Evolutionary conservation across 2,888 invertebrate species (phyloP), one percentile per base, ranked within the genome.

Genomic region (Phanerotoma sp.): DNA sequence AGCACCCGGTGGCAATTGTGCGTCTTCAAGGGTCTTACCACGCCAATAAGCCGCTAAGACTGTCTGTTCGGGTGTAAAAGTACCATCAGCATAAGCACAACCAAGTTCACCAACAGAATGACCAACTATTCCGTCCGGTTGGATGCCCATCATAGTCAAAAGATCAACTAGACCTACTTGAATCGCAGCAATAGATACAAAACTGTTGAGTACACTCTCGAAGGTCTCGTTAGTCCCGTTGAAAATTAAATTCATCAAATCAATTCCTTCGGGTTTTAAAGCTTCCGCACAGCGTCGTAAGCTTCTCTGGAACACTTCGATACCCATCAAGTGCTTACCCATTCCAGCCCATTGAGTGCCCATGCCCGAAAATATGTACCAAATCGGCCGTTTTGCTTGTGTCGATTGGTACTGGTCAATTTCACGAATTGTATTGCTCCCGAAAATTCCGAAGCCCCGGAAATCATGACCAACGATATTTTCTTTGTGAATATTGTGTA

Each of bases 301-400:
- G 54, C 92, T 89, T 51, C 85, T 83, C 60, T 86, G 86, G 80
- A 97, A 97, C 1, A 82, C 79, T 50, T 93, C 91, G 60, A 98
- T 80, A 59, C 82, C 79, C 86, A 97, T 87, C 63, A 99, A 82
- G 56, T 88, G 84, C 71, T 87, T 87, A 11, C 88, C 96, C 97
- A 98, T 98, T 68, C 93, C 94, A 44, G 91, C 84, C 97, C 97
- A 98, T 79, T 98, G 98, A 37, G 93, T 89, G 11, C 98, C 98
- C 98, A 99, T 98, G 56, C 99, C 99, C 41, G 96, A 90, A 80
- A 95, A 98, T 60, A 98, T 85, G 78, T 86, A 98, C 93, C 96
- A 98, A 51, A 97, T 79, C 1, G 96, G 94, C 11, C 91, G 84
- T 60, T 84, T 83, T 37, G 88, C 87, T 11, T 81, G 80, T 9